Evolutionary conservation across 2,797 vertebrate species (phyloP), one percentile per base, ranked within the genome.

Genomic region (Sebastes kiyomatsui): DNA sequence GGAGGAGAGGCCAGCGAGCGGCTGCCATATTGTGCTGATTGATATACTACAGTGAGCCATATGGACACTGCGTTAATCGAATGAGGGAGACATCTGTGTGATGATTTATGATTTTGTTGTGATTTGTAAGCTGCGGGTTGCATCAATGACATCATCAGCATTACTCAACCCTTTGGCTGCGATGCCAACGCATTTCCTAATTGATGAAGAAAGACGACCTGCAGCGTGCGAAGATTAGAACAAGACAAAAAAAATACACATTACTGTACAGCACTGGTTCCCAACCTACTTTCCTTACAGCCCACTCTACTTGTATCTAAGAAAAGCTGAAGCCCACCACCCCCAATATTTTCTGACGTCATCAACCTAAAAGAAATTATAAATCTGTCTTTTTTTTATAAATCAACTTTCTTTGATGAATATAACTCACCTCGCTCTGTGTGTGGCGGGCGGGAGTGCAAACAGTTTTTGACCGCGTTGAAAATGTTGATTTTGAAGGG

Each of bases 21-120:
- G 89, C 90, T 88, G 93, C 89, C 92, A 90, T 92, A 88, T 88
- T 91, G 93, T 91, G 92, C 90, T 92, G 94, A 96, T 94, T 94
- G 89, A 90, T 90, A 91, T 93, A 94, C 94, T 89, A 92, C 95
- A 88, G 90, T 71, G 92, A 91, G 92, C 91, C 95, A 90, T 77
- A 92, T 94, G 94, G 92, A 94, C 93, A 89, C 66, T 76, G 89
- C 79, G 90, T 94, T 96, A 94, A 96, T 94, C 90, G 84, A 94
- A 95, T 86, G 92, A 80, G 91, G 86, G 88, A 88, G 91, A 91
- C 94, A 92, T 90, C 94, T 88, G 93, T 83, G 93, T 89, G 93
- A 92, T 94, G 95, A 96, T 95, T 95, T 93, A 96, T 92, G 94
- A 85, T 80, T 88, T 85, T 90, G 90, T 85, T 88, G 87, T 92